Evolutionary conservation across 2,888 invertebrate genomes (phyloP).

Genomic region (Epinotia ramella): DNA sequence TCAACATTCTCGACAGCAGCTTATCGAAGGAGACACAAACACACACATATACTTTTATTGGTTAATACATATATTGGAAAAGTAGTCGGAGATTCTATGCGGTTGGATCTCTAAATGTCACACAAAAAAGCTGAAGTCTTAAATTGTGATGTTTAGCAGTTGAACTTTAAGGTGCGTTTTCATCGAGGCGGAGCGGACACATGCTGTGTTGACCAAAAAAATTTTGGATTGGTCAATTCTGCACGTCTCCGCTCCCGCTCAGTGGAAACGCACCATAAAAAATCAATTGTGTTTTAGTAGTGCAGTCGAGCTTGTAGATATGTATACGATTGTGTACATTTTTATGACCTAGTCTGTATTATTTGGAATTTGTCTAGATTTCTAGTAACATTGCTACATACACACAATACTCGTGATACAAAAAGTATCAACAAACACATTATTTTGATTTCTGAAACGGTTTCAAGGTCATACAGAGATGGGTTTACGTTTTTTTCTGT

Average conservation of each 20-base stretch:
- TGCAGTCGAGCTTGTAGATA: neutral
- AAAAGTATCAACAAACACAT: neutral
- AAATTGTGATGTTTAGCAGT: neutral
- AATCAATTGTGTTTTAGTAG: neutral
- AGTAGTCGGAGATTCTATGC: neutral
- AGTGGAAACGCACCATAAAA: too few species aligned
- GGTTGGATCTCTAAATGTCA: neutral
- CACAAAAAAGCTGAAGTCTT: neutral
- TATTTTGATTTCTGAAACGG: neutral
- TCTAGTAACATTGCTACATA: slow-evolving; percentile 1
- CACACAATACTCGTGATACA: neutral
- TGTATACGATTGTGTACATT: neutral
- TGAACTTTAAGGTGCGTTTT: too few species aligned
- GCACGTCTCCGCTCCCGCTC: too few species aligned
- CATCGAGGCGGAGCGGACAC: too few species aligned
- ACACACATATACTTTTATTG: neutral
- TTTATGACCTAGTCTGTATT: neutral
- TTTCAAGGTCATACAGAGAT: too few species aligned
- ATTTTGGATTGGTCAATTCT: too few species aligned
- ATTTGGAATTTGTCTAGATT: neutral
- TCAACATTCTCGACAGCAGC: slow-evolving; percentile 28
- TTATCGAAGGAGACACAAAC: slow-evolving; percentile 15
- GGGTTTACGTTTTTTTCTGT: too few species aligned
- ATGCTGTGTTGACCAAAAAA: too few species aligned
- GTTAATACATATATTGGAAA: slow-evolving; percentile 2